phyloP scores from a whole-genome alignment of 2,888 invertebrate genomes.

The Germaria angustata region DNA sequence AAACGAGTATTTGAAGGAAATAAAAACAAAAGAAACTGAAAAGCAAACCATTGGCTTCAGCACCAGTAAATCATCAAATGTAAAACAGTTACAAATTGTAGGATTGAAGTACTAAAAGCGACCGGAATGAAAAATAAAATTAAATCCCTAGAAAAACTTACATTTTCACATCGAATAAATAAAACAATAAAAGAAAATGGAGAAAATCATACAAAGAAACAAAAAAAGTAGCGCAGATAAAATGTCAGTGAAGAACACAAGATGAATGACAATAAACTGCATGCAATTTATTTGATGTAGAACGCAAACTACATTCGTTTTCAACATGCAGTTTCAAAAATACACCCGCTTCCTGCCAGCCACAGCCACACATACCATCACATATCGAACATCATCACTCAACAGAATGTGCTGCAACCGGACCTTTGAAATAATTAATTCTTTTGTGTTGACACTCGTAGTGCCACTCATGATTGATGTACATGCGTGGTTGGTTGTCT shows the following conservation, averaged over 20 bases:
- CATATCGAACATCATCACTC: not conserved
- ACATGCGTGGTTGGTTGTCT: not conserved
- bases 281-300: conserved; percentile 63
- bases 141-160: conserved; percentile 25
- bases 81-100: conserved; percentile 62
- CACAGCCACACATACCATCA: not conserved
- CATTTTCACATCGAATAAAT: conserved; percentile 34
- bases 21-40: conserved; percentile 17
- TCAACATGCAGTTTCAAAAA: not conserved
- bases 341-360: not conserved
- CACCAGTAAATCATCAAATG: conserved; percentile 59
- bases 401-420: conserved; percentile 4
- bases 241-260: conserved; percentile 50
- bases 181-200: not conserved
- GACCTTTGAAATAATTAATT: conserved; percentile 52
- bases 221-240: not conserved
- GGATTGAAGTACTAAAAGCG: conserved; percentile 37
- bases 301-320: conserved; percentile 31
- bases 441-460: conserved; percentile 30
- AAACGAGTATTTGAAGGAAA: conserved; percentile 23
- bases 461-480: conserved; percentile 8
- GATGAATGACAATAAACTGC: conserved; percentile 65
- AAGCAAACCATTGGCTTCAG: conserved; percentile 54
- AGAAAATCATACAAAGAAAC: conserved; percentile 21
- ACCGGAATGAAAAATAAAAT: not conserved